Conservation (phyloP, 2,888 invertebrate genomes). For the Agrotis segetum region DNA sequence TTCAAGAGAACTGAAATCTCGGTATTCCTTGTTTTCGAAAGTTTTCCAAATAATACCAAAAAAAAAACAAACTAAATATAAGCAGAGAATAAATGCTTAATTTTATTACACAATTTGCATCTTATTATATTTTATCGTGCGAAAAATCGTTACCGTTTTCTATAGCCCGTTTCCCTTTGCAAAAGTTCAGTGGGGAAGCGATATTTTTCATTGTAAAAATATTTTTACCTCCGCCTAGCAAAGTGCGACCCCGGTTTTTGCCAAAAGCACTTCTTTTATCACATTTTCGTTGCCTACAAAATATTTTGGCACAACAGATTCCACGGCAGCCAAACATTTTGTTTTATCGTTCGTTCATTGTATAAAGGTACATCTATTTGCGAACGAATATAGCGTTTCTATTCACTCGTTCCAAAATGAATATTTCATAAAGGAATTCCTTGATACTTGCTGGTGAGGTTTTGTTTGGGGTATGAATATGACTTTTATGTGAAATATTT, state of each 20-base stretch:
- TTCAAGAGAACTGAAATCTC: background rate
- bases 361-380: constrained; percentile 45
- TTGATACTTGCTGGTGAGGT: constrained; percentile 15
- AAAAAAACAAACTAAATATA: constrained; percentile 7
- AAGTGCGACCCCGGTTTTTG: constrained; percentile 45
- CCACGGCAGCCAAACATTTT: constrained; percentile 59
- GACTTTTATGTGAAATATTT: constrained; percentile 17
- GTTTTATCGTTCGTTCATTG: constrained; percentile 55
- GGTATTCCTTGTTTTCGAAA: constrained; percentile 3
- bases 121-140: constrained; percentile 46
- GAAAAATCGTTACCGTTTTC: constrained; percentile 64
- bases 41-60: constrained; percentile 20
- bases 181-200: constrained; percentile 51
- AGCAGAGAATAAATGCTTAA: constrained; percentile 43
- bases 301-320: constrained; percentile 62
- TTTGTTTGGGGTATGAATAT: constrained; percentile 7
- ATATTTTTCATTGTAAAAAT: constrained; percentile 56
- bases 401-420: constrained; percentile 38
- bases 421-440: constrained; percentile 48
- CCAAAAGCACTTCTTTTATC: constrained; percentile 56
- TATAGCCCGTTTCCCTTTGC: constrained; percentile 53
- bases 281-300: constrained; percentile 61
- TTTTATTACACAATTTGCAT: constrained; percentile 57
- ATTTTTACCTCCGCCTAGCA: constrained; percentile 50
- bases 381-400: constrained; percentile 42